Percentiles rank a stretch among this genome's conserved stretches.
These are phyloP conservation scores for Rhagonycha fulva DNA, from an alignment of 2,888 invertebrate genomes.

Conservation along the genomic window DNA sequence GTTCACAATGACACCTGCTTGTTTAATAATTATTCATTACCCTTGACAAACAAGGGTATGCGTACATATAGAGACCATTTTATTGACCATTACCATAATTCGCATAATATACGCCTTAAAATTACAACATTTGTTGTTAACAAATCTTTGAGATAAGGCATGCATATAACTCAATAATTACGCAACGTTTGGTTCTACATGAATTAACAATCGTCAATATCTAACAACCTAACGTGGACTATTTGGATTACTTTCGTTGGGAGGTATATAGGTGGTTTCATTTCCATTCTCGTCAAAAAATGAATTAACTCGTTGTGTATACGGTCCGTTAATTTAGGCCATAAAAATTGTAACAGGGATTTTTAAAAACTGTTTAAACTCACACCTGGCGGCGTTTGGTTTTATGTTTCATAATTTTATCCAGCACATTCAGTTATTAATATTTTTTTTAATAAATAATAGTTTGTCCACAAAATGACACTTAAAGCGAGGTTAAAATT, in stretches of 20 bases:
- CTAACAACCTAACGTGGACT: neutral
- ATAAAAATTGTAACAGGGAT: neutral
- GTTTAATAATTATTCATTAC: neutral
- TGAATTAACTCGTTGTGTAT: neutral
- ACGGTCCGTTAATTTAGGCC: neutral
- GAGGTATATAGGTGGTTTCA: neutral
- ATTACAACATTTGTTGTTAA: neutral
- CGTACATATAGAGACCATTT: slow-evolving; percentile 9
- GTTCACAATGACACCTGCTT: neutral
- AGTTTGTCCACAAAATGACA: neutral
- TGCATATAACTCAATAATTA: neutral
- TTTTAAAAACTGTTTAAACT: neutral
- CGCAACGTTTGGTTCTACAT: neutral
- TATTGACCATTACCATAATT: slow-evolving; percentile 3
- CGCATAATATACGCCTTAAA: slow-evolving; percentile 1
- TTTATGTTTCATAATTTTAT: neutral
- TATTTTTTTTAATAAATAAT: neutral
- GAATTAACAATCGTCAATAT: neutral
- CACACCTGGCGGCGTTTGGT: neutral
- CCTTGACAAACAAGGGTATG: slow-evolving; percentile 6
- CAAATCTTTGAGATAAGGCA: neutral
- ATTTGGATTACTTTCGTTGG: neutral
- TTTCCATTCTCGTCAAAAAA: neutral
- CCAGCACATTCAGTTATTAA: neutral
- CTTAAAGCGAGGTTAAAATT: neutral